Evolutionary conservation across 1,140 invertebrate species (phyloP), one percentile per base, ranked within the genome.

Genomic region (Heliconius congener): DNA sequence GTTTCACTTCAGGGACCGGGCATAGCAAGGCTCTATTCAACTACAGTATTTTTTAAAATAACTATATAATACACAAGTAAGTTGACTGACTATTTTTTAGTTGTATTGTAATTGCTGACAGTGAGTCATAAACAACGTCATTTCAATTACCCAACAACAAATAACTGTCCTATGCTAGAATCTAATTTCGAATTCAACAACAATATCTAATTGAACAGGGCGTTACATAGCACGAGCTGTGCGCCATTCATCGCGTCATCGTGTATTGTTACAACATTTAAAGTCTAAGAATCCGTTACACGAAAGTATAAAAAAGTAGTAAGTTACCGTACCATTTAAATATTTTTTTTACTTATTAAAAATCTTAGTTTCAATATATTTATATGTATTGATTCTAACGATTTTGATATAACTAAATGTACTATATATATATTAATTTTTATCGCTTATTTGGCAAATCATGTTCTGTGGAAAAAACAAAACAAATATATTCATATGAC

Each of bases 101-200:
- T 27, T 30, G 8, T 23, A 23, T 8, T 57, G 13, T 30, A 23
- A 27, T 66, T 66, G 11, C 27, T 27, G 13, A 71, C 23, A 55
- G 46, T 88, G 87, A 88, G 82, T 91, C 88, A 91, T 80, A 79
- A 80, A 84, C 80, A 88, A 85, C 86, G 86, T 87, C 86, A 90
- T 88, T 88, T 86, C 83, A 88, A 93, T 93, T 91, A 89, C 88
- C 84, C 84, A 90, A 91, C 84, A 86, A 76, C 81, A 76, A 82
- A 81, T 83, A 84, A 82, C 84, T 86, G 81, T 83, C 80, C 77
- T 85, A 77, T 79, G 75, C 76, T 71, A 85, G 83, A 84, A 89
- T 89, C 90, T 92, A 85, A 93, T 94, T 94, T 92, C 82, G 87
- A 89, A 92, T 94, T 91, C 88, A 89, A 86, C 86, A 87, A 85